Base-by-base conservation (phyloP, 2,888 invertebrate genomes). In the Dryadula phaetusa region DNA sequence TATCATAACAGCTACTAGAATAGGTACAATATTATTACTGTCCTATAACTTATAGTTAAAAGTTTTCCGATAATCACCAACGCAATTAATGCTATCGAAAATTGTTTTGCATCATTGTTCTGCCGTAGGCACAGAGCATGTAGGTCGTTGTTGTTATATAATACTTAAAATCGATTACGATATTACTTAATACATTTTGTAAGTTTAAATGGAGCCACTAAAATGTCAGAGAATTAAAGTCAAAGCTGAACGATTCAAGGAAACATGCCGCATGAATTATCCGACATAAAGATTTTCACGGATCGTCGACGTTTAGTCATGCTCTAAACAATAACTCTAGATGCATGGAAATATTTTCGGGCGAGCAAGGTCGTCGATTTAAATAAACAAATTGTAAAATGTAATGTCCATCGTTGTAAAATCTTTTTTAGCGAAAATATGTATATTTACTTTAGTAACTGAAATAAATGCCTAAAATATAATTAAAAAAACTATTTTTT, bases 211-310 rank as follows among this genome's bases (percentile, higher is more conserved):
- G 40, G 60, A 46, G 46, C 49, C 53, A 62, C 62, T 63, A 69
- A 56, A 14, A 75, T 79, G 81, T 82, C 79, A 78, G 70, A 70
- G 62, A 72, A 77, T 73, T 78, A 79, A 63, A 64, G 22, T 60
- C 46, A 77, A 78, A 82, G 76, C 75, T 80, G 76, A 77, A 76
- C 75, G 61, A 79, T 71, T 81, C 86, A 87, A 88, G 87, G 87
- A 82, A 78, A 78, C 79, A 74, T 77, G 75, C 78, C 77, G 78
- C 81, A 75, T 83, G 82, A 81, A 85, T 81, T 80, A 78, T 80
- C 79, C 75, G 72, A 80, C 79, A 80, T 81, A 85, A 86, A 78
- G 79, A 86, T 86, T 89, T 84, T 83, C 85, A 90, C 82, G 84
- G 88, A 83, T 84, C 83, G 84, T 80, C 83, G 81, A 78, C 84